Evolutionary conservation across 2,888 invertebrate genomes (phyloP).

Genomic region (Lasioglossum calceatum): DNA sequence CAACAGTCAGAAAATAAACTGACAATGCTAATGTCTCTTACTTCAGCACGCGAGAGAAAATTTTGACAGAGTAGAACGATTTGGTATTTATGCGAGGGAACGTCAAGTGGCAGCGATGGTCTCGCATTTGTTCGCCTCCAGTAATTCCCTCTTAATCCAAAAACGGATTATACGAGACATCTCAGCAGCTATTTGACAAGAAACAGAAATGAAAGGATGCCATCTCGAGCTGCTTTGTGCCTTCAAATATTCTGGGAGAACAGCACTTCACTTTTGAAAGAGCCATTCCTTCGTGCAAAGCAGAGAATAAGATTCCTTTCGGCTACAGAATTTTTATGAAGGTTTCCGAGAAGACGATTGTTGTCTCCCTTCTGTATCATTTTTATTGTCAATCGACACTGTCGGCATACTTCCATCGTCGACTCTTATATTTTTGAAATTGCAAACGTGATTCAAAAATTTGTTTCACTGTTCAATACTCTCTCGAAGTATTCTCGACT

Average conservation of each 20-base stretch:
- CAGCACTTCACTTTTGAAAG: neutral
- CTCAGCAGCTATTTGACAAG: neutral
- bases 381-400: neutral
- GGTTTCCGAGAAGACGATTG: neutral
- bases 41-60: neutral
- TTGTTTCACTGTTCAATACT: too few relatives aligned
- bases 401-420: neutral
- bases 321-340: neutral
- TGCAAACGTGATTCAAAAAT: neutral
- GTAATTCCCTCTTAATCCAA: conserved; percentile 17
- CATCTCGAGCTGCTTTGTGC: neutral
- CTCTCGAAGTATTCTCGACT: too few relatives aligned
- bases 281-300: neutral
- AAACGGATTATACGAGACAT: neutral
- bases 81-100: neutral
- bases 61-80: neutral
- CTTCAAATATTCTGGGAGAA: neutral
- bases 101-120: neutral
- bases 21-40: too few relatives aligned
- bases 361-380: neutral
- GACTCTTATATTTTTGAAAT: neutral
- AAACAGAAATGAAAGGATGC: conserved; percentile 20
- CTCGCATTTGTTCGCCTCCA: neutral
- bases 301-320: neutral
- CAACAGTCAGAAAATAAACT: neutral